phyloP scores from a whole-genome alignment of 2,888 invertebrate genomes.

The Stenchaetothrips biformis region DNA sequence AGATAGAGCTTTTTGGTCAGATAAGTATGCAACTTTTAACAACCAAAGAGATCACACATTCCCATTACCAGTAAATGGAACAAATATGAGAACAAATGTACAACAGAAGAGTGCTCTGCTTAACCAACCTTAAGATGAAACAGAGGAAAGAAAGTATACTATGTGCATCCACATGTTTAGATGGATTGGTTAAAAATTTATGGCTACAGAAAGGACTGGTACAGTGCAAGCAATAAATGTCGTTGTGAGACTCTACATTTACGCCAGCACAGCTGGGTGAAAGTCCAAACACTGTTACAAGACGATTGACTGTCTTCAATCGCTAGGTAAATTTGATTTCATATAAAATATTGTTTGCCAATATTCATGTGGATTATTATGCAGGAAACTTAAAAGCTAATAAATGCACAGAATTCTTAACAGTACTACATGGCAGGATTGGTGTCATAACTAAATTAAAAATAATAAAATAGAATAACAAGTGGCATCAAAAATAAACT shows the following conservation, averaged over 20 bases:
- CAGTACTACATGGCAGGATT: constrained; percentile 23
- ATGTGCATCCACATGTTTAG: background rate
- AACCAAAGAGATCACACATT: constrained; percentile 6
- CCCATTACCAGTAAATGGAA: background rate
- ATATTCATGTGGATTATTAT: background rate
- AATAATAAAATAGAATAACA: constrained; percentile 22
- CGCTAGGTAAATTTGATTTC: background rate
- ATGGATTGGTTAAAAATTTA: background rate
- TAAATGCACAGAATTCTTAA: constrained; percentile 20
- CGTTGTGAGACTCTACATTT: no score
- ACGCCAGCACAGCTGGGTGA: no score
- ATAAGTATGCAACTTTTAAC: background rate
- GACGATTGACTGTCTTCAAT: background rate
- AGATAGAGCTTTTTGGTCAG: background rate
- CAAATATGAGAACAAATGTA: background rate
- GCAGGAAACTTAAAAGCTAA: constrained; percentile 4
- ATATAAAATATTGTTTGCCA: background rate
- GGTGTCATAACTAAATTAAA: constrained; percentile 19
- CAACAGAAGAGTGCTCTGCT: background rate
- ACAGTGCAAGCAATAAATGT: no score
- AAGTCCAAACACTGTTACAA: no score
- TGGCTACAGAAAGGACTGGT: background rate
- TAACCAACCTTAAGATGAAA: background rate
- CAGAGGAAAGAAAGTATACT: background rate
- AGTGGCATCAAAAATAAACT: constrained; percentile 21